phyloP scores from a whole-genome alignment of 2,888 invertebrate genomes.

The Perizoma flavofasciatum region DNA sequence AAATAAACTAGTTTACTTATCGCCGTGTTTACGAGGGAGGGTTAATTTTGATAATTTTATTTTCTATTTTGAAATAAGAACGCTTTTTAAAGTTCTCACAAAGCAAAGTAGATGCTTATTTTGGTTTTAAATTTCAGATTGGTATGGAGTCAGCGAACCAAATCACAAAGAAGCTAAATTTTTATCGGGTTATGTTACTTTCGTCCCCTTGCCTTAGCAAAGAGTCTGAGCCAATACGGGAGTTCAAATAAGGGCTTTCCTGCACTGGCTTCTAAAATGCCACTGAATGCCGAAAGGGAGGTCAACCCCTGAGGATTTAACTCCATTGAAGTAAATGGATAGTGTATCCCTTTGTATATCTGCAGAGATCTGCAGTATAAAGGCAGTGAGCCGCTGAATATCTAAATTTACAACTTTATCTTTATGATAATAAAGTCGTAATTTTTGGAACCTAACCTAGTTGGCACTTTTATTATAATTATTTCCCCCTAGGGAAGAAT shows the following conservation, averaged over 20 bases:
- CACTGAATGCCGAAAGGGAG: slow-evolving; percentile 33
- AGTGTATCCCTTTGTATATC: slow-evolving; percentile 32
- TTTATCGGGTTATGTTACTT: slow-evolving; percentile 26
- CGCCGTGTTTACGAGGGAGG: no score
- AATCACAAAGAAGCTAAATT: slow-evolving; percentile 22
- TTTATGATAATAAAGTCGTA: no score
- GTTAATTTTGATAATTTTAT: no score
- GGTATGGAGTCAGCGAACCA: slow-evolving; percentile 19
- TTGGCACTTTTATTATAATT: no score
- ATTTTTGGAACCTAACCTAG: no score
- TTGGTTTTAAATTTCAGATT: slow-evolving; percentile 10
- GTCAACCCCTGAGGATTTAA: slow-evolving; percentile 40
- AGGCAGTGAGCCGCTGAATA: slow-evolving; percentile 18
- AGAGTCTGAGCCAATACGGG: slow-evolving; percentile 65
- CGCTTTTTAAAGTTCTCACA: no score
- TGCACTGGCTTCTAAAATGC: slow-evolving; percentile 35
- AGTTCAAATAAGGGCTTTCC: slow-evolving; percentile 65
- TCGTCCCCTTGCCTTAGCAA: slow-evolving; percentile 40
- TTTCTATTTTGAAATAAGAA: no score
- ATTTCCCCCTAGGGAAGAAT: no score
- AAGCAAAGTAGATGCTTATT: background rate
- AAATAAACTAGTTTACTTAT: background rate
- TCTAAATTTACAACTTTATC: slow-evolving; percentile 2
- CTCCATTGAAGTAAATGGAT: slow-evolving; percentile 43
- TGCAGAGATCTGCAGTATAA: slow-evolving; percentile 28